Evolutionary conservation across 2,888 invertebrate species (phyloP), one percentile per base, ranked within the genome.

Genomic region (Melanchra persicariae): DNA sequence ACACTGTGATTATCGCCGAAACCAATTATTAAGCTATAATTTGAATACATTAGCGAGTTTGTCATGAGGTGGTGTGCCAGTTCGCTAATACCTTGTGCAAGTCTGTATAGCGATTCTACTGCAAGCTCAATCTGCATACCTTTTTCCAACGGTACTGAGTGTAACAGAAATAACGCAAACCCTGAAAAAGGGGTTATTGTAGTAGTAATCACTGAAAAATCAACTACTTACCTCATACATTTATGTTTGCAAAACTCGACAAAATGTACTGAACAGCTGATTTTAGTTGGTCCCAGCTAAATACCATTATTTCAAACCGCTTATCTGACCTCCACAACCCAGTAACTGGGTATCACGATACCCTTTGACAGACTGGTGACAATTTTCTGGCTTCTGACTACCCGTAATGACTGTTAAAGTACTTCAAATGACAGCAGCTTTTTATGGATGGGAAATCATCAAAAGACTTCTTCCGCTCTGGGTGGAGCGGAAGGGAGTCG

Each of bases 11-110:
- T 84, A 81, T 83, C 77, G 61, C 45, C 60, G 49, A 77, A 57
- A 79, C 74, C 68, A 78, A 81, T 83, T 78, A 81, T 83, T 78
- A 76, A 65, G 59, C 60, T 73, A 77, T 62, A 75, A 75, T 70
- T 70, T 68, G 54, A 70, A 78, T 58, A 51, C 74, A 81, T 85
- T 74, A 74, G 64, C 69, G 70, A 79, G 43, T 66, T 73, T 65
- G 22, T 61, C 60, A 68, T 51, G 47, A 59, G 59, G 45, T 58
- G 49, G 58, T 51, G 63, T 60, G 52, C 55, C 51, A 24, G 61
- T 65, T 70, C 24, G 52, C n/a, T 70, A 55, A 76, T 66, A 59
- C 37, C n/a, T n/a, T 74, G 54, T 77, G n/a, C 30, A 30, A 61
- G 9, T 57, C n/a, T 15, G 10, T 37, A 26, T 22, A n/a, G 24